Evolutionary conservation across 1,140 invertebrate genomes (phyloP), one percentile per base, ranked within the genome.

Genomic region (Parasteatoda tepidariorum): DNA sequence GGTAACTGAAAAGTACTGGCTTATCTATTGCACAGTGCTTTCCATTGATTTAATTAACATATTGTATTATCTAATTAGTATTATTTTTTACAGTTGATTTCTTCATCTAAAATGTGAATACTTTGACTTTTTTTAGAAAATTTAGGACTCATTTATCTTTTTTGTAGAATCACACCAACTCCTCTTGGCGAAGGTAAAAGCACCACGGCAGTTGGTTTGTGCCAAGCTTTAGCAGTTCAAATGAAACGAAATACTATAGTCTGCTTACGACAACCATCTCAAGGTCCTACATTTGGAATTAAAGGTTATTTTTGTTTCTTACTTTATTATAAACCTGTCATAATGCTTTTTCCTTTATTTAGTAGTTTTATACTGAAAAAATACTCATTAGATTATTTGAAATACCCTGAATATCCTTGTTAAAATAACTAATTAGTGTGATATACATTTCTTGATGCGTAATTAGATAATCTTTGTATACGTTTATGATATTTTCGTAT

Each of bases 201-300:
- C 88, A 99, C 98, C 0, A 99, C 98, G 0, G 93, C 95, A 0
- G 92, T 99, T 86, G 98, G 98, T 38, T 89, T 99, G 67, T 93
- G 94, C 11, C 98, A 99, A 90, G 97, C 97, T 9, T 90, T 99
- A 11, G 93, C 93, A 2, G 95, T 94, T 4, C 95, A 97, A 87
- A 92, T 93, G 83, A 92, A 92, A 4, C 94, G 92, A 85, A 99
- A 99, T 90, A 92, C 95, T 0, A 94, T 99, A 88, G 98, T 95
- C 6, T 98, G 96, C 87, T 92, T 99, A 66, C 92, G 98, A n/a
- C 98, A 99, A 88, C 98, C 98, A 0, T 98, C 97, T 38, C 97
- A 99, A 90, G 98, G 98, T 28, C 98, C 98, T 0, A 99, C 97
- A 2, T 99, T 99, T 90, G 98, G 98, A 18, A 97, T 99, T 57